Percentiles rank a stretch among this genome's conserved stretches.
Evolutionary conservation across 2,113 vertebrate genomes (phyloP).

Genomic region (Nipponia nippon): DNA sequence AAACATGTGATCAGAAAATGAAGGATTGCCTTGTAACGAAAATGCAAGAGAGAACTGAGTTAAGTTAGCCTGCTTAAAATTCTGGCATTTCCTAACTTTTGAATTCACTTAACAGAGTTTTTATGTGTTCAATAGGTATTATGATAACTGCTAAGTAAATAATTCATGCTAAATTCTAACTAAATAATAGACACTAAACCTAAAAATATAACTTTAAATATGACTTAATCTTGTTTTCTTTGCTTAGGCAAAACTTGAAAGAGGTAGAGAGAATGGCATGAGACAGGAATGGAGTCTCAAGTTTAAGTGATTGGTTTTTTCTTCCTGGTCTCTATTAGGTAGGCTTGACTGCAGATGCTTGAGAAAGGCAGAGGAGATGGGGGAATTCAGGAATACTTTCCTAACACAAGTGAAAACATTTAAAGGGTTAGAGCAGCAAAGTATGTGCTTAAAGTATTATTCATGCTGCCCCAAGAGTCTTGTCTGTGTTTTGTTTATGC

Average conservation of each 20-base stretch:
- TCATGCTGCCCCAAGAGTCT: neutral
- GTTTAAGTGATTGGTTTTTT: neutral
- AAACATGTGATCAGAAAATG: neutral
- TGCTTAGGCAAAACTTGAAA: neutral
- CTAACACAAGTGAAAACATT: neutral
- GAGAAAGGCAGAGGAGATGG: neutral
- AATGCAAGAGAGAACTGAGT: neutral
- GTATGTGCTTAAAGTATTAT: neutral
- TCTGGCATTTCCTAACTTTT: neutral
- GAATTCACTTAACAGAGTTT: neutral
- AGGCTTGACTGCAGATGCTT: neutral
- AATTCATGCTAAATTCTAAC: neutral
- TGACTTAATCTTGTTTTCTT: neutral
- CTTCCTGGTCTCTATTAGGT: neutral
- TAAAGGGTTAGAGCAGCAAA: neutral
- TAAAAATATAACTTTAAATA: neutral
- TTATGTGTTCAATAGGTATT: neutral
- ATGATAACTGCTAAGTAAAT: neutral
- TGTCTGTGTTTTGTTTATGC: neutral
- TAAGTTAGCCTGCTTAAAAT: neutral
- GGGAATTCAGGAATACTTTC: neutral
- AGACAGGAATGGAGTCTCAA: neutral
- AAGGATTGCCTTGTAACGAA: neutral
- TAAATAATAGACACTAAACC: neutral
- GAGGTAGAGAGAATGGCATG: neutral